Conservation (phyloP, 92 coral and sea anemone species). For the Desmophyllum pertusum region DNA sequence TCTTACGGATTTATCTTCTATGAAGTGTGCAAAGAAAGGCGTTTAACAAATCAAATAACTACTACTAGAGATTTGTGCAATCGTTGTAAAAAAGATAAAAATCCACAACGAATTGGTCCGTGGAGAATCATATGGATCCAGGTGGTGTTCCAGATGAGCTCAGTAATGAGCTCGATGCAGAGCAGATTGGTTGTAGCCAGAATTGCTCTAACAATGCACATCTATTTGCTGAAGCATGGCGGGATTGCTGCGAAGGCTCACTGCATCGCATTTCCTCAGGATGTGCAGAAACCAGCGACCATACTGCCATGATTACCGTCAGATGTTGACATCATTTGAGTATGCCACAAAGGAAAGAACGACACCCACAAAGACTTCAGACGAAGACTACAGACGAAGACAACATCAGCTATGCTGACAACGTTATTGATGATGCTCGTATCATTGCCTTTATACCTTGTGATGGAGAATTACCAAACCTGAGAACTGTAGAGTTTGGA, state of each 20-base stretch:
- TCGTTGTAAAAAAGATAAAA: constrained; percentile 53
- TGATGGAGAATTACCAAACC: constrained; percentile 24
- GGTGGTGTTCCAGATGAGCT: constrained; percentile 43
- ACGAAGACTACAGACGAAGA: constrained; percentile 31
- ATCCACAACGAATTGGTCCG: constrained; percentile 30
- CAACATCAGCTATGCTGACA: constrained; percentile 32
- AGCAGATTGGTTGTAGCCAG: constrained; percentile 58
- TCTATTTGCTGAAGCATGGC: not conserved
- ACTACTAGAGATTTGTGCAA: constrained; percentile 18
- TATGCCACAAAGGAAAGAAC: constrained; percentile 55
- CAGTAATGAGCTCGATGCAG: constrained; percentile 23
- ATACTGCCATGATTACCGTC: constrained; percentile 43
- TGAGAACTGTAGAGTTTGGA: constrained; percentile 44
- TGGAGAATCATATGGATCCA: constrained; percentile 45
- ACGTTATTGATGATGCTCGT: constrained; percentile 36
- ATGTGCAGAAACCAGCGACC: constrained; percentile 51
- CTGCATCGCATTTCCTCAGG: constrained; percentile 65
- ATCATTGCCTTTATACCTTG: constrained; percentile 19
- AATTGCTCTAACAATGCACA: constrained; percentile 36
- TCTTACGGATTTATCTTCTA: constrained; percentile 39
- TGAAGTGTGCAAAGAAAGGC: constrained; percentile 55
- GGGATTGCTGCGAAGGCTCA: constrained; percentile 55
- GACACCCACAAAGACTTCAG: constrained; percentile 49
- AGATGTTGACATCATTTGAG: constrained; percentile 48
- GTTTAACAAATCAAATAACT: constrained; percentile 19